Evolutionary conservation across 2,888 invertebrate genomes (phyloP).

Genomic region (Acanthococcus lagerstroemiae): DNA sequence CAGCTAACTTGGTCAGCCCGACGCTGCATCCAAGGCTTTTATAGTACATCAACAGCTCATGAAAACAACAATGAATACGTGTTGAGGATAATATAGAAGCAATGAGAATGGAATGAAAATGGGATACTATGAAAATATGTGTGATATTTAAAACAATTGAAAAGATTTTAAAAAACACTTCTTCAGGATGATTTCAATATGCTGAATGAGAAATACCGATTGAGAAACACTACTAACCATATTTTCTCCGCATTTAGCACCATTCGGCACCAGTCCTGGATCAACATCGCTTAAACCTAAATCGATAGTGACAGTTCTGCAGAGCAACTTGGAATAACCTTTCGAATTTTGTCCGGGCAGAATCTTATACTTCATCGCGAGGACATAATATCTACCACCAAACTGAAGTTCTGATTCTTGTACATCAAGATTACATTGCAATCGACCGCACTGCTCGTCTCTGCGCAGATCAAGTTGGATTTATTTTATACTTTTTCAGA

Average conservation of each 20-base stretch:
- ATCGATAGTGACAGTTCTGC: constrained; percentile 84
- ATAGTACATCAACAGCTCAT: too few species aligned
- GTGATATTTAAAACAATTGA: too few species aligned
- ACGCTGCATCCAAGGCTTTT: too few species aligned
- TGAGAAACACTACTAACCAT: constrained; percentile 43
- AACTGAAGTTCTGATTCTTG: constrained; percentile 87
- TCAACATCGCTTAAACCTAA: constrained; percentile 81
- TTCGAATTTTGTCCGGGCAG: constrained; percentile 62
- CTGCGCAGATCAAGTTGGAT: constrained; percentile 41
- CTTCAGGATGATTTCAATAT: not conserved
- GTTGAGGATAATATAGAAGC: too few species aligned
- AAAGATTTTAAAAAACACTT: too few species aligned
- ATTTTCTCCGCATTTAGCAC: constrained; percentile 70
- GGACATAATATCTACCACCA: constrained; percentile 77
- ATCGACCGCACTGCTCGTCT: constrained; percentile 78
- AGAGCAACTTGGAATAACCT: constrained; percentile 68
- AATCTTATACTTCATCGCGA: constrained; percentile 76
- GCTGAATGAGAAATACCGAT: not conserved
- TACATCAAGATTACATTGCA: constrained; percentile 92
- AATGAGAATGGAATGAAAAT: too few species aligned
- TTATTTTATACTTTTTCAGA: too few species aligned
- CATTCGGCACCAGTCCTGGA: constrained; percentile 91
- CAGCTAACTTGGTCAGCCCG: too few species aligned
- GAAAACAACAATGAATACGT: too few species aligned
- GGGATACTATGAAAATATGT: too few species aligned